Conservation (phyloP, 2,888 invertebrate species). For the Saturnia japonica region DNA sequence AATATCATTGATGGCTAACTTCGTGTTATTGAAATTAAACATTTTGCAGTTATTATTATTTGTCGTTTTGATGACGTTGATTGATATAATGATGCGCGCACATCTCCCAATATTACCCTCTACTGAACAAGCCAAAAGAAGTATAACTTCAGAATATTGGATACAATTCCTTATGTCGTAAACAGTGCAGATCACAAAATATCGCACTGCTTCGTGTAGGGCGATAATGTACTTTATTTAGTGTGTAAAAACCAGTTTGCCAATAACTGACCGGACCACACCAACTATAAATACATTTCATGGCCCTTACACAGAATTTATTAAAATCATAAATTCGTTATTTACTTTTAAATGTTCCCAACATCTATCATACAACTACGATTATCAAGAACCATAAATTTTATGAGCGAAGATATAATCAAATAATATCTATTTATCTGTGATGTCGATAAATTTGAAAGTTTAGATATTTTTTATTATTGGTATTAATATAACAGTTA, state of each 20-base stretch:
- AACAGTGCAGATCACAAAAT: background rate
- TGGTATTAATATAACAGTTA: background rate
- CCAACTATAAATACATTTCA: background rate
- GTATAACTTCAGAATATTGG: too few species aligned
- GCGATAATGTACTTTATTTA: background rate
- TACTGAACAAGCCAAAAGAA: too few species aligned
- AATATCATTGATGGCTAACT: too few species aligned
- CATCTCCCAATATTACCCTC: too few species aligned
- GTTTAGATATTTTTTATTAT: background rate
- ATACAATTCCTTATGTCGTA: background rate
- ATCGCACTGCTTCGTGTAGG: background rate
- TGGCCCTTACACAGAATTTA: background rate
- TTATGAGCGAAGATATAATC: conserved; percentile 3
- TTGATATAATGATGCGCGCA: too few species aligned
- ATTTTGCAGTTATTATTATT: too few species aligned
- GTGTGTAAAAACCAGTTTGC: background rate
- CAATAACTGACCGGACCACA: background rate
- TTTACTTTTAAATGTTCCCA: background rate
- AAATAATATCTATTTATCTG: background rate
- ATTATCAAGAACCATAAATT: background rate
- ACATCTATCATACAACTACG: background rate
- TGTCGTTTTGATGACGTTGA: too few species aligned
- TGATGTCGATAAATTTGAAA: background rate
- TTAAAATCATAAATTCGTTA: background rate
- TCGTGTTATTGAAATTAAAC: too few species aligned